phyloP scores from a whole-genome alignment of 2,797 vertebrate genomes.

The Cyclopterus lumpus region DNA sequence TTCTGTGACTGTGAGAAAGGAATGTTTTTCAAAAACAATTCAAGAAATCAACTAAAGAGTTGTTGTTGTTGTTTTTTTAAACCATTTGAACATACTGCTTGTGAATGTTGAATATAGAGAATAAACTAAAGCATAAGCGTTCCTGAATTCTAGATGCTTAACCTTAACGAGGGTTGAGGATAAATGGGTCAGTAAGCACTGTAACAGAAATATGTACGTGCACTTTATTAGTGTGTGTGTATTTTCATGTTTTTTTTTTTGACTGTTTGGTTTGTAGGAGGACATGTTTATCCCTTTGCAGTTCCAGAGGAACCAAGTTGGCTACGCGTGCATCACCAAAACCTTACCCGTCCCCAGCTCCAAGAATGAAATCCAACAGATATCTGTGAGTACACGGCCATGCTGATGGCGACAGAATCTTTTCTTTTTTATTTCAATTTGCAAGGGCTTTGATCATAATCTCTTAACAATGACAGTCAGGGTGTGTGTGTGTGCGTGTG shows the following conservation, averaged over 20 bases:
- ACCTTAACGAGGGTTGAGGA: not conserved
- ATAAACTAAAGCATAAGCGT: not conserved
- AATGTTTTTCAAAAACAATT: constrained; percentile 5
- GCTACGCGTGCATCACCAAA: constrained; percentile 76
- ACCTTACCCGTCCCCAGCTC: constrained; percentile 78
- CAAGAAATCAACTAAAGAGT: not conserved
- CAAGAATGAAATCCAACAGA: constrained; percentile 82
- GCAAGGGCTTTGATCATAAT: constrained; percentile 4
- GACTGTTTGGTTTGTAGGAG: constrained; percentile 65
- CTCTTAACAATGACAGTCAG: not conserved
- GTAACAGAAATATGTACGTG: not conserved
- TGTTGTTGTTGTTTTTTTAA: not conserved
- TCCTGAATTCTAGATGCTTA: not conserved
- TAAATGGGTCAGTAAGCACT: not conserved
- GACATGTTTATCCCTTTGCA: constrained; percentile 80
- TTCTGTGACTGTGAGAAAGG: not conserved
- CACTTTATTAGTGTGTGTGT: not conserved
- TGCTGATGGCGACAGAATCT: not conserved
- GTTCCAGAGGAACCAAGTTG: constrained; percentile 75
- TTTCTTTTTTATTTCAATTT: not conserved
- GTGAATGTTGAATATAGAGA: not conserved
- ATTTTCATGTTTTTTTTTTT: not conserved
- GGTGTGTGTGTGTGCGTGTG: not conserved
- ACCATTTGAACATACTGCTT: not conserved
- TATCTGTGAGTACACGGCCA: constrained; percentile 75